These are phyloP conservation scores for Siniperca knerii DNA, from an alignment of 2,113 vertebrate genomes.

Conservation along the genomic window DNA sequence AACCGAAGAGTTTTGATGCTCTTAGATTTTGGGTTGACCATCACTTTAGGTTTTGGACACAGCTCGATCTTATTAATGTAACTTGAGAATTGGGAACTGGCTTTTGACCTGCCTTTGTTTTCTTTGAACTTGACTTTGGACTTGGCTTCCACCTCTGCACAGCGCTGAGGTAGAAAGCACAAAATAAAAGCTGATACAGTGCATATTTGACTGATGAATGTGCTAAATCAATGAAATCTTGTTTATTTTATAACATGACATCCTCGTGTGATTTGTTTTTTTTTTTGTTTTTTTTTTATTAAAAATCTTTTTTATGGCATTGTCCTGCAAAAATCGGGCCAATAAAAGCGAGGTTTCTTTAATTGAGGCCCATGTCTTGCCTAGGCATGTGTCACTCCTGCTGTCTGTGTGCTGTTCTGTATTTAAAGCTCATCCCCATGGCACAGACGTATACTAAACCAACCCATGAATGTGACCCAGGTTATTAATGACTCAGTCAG, in stretches of 20 bases:
- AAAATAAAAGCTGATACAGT: neutral
- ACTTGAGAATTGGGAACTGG: conserved; percentile 2
- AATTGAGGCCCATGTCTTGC: neutral
- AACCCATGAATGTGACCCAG: conserved; percentile 35
- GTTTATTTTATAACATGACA: conserved; percentile 2
- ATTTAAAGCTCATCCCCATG: conserved; percentile 45
- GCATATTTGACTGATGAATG: neutral
- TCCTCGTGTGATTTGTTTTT: neutral
- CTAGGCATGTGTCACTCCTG: neutral
- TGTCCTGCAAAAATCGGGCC: neutral
- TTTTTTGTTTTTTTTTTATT: too few species aligned
- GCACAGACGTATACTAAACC: conserved; percentile 15
- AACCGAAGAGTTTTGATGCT: neutral
- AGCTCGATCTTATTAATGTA: conserved; percentile 5
- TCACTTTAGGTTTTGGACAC: neutral
- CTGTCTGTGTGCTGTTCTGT: conserved; percentile 7
- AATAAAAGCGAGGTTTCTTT: neutral
- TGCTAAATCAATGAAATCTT: neutral
- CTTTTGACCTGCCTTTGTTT: neutral
- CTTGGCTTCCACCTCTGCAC: neutral
- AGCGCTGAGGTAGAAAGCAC: neutral
- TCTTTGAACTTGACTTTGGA: conserved; percentile 30
- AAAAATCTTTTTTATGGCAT: neutral
- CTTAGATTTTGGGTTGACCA: neutral
- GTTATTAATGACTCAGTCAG: conserved; percentile 41